Evolutionary conservation across 2,113 vertebrate species (phyloP), one percentile per base, ranked within the genome.

Genomic region (Passerina amoena): DNA sequence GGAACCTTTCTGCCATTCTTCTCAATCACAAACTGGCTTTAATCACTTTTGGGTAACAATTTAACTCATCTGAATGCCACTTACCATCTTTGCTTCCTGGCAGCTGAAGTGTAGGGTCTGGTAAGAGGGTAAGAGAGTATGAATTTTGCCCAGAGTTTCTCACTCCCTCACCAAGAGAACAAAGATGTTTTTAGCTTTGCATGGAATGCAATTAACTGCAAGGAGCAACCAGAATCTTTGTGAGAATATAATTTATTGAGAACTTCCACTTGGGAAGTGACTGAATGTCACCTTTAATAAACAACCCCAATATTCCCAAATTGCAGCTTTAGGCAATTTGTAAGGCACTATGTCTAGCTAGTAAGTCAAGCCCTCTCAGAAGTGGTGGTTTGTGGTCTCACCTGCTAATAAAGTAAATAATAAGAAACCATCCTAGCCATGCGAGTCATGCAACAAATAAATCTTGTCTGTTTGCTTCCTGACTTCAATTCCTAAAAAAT

Each of bases 371-470:
- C 59, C 38, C 27, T 35, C 63, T 90, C 59, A 54, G 45, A 73
- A 80, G 23, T 38, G 30, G 37, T 86, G 56, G 59, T 65, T 76
- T 73, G 63, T 45, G 63, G 63, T 66, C 56, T 90, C 47, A 86
- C 33, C 56, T 90, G 25, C 56, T 88, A 83, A 47, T 68, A 70
- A 56, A 59, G 24, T n/a, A 56, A 91, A 90, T 59, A 73, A 45
- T 30, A 86, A 80, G 68, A 90, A 82, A 40, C 31, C 61, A 10
- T 48, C n/a, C 71, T 25, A 56, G n/a, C 25, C 5, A 12, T 38
- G 14, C 0, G 0, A 75, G 20, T 70, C 6, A 3, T 40, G 33
- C 33, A 78, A 31, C 17, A 71, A 38, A 56, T 4, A 10, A 66
- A 69, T 65, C 65, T 86, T 68, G 31, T 40, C 56, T 82, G 27